Conservation (phyloP, 2,113 vertebrate genomes). For the Phalacrocorax pelagicus region DNA sequence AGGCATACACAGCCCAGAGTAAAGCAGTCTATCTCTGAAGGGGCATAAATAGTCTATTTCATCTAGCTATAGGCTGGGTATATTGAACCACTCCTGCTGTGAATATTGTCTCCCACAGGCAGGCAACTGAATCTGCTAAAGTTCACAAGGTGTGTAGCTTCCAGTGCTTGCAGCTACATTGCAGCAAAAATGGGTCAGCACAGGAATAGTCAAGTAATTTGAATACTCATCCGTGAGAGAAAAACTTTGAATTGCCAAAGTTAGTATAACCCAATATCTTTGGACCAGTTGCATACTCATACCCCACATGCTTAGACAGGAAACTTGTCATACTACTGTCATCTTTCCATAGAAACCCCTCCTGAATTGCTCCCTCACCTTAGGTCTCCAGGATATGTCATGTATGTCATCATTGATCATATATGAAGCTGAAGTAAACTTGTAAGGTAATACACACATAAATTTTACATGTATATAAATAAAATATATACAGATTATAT, state of each 20-base stretch:
- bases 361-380: background rate
- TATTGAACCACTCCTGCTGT: background rate
- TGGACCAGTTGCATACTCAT: background rate
- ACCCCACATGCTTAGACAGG: background rate
- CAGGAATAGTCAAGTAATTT: background rate
- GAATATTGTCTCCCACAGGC: background rate
- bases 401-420: background rate
- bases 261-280: background rate
- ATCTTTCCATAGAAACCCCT: background rate
- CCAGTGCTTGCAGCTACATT: background rate
- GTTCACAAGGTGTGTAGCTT: background rate
- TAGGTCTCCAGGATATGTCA: background rate
- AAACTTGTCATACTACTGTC: background rate
- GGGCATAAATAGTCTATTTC: background rate
- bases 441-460: background rate
- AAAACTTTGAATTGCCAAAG: background rate
- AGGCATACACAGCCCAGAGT: background rate
- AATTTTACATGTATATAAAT: background rate
- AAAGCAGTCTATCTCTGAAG: background rate
- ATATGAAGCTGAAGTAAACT: background rate
- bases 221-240: background rate
- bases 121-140: background rate
- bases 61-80: background rate
- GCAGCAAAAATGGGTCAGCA: background rate
- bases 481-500: background rate